Evolutionary conservation across 2,113 vertebrate species (phyloP), one percentile per base, ranked within the genome.

Genomic region (Setophaga coronata): DNA sequence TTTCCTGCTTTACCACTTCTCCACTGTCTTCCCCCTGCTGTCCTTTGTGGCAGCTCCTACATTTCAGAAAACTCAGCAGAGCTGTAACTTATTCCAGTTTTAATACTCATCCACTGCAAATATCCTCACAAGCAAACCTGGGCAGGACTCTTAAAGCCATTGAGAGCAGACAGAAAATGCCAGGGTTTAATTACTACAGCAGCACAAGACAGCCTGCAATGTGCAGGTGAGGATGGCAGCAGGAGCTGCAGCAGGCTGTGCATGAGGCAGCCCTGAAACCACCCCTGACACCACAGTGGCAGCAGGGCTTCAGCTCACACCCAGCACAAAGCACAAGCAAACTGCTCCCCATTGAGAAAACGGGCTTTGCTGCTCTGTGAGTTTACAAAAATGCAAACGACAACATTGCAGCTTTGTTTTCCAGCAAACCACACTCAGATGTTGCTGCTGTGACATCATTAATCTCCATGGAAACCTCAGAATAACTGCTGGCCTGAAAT

Each of bases 381-480:
- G 74, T 96, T 96, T 73, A 86, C 61, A 93, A 77, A 89, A 93
- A 95, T 54, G 69, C 76, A 57, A 57, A 95, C 76, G 73, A 66
- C 57, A 93, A 89, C 71, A 93, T 93, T 74, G 92, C 20, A 96
- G 94, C 79, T 91, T 82, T 69, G 93, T 93, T 97, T 95, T 85
- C 93, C 70, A 97, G 94, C 91, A 95, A 95, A 97, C 61, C 82
- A 70, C 89, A 89, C 86, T 97, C 90, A 97, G 96, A 93, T 71
- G 58, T 96, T 97, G 96, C 96, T 98, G 89, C 90, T 94, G 95
- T 98, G 96, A 98, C 97, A 98, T 87, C 83, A 94, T 87, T 91
- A 90, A 96, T 98, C 97, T 97, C 97, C 98, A 98, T 97, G 95
- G 98, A 96, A 98, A 98, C 97, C 80, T 88, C 33, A 96, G 92